Percentiles rank a stretch among this genome's conserved stretches.
Evolutionary conservation across 1,140 invertebrate species (phyloP).

Genomic region (Drosophila sucinea): DNA sequence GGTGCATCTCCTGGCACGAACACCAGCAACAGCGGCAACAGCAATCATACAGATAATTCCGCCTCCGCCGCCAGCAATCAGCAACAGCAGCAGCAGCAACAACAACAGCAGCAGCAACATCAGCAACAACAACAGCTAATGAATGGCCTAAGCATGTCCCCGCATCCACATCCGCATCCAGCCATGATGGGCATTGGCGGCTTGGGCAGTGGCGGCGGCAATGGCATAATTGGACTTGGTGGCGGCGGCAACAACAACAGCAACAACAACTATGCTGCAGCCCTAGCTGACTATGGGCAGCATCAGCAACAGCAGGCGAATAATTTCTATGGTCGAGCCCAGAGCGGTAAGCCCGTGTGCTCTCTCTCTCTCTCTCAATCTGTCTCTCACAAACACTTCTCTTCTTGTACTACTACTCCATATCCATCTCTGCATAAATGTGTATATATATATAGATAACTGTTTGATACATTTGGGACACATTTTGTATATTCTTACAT

Average conservation of each 20-base stretch:
- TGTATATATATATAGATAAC: constrained; percentile 29
- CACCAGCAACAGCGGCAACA: constrained; percentile 51
- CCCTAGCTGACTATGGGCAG: constrained; percentile 57
- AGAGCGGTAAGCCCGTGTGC: constrained; percentile 82
- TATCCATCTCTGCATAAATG: constrained; percentile 46
- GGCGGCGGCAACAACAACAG: constrained; percentile 42
- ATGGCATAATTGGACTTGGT: constrained; percentile 72
- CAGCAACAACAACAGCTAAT: constrained; percentile 66
- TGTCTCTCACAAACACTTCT: constrained; percentile 20
- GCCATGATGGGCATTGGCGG: constrained; percentile 73
- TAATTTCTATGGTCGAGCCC: constrained; percentile 82
- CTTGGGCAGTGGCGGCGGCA: constrained; percentile 69
- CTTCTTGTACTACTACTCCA: constrained; percentile 23
- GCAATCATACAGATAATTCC: constrained; percentile 44
- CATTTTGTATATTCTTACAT: constrained; percentile 38
- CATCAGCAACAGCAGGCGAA: constrained; percentile 66
- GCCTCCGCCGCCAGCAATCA: constrained; percentile 42
- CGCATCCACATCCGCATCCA: constrained; percentile 65
- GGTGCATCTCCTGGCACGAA: constrained; percentile 66
- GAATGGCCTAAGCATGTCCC: constrained; percentile 69
- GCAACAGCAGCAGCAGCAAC: constrained; percentile 42
- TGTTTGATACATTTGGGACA: constrained; percentile 34
- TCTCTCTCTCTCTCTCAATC: constrained; percentile 46
- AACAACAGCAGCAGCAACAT: constrained; percentile 61
- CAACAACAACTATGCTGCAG: constrained; percentile 28